phyloP scores from a whole-genome alignment of 2,113 vertebrate species.

The Cololabis saira region DNA sequence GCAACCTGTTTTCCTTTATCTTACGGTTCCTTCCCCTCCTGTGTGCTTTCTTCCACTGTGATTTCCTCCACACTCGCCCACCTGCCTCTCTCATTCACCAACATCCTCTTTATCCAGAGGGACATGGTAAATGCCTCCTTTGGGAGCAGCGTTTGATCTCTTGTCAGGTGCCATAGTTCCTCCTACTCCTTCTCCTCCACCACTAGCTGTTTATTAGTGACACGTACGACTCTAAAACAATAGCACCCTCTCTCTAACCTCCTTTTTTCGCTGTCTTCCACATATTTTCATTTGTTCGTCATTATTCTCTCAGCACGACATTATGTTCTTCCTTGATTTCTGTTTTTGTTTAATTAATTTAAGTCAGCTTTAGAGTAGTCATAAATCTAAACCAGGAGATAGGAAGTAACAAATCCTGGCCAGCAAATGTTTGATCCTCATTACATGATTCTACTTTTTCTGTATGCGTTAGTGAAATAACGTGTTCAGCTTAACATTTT shows the following conservation, averaged over 20 bases:
- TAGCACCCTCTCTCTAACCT: constrained; percentile 1
- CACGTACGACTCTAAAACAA: neutral
- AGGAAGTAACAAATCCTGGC: constrained; percentile 24
- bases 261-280: neutral
- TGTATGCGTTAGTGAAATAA: constrained; percentile 30
- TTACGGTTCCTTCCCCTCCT: constrained; percentile 4
- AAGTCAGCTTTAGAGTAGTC: neutral
- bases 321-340: neutral
- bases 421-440: constrained; percentile 28
- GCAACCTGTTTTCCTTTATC: constrained; percentile 15
- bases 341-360: constrained; percentile 7
- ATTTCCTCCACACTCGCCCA: constrained; percentile 9
- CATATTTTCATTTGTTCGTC: neutral
- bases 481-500: constrained; percentile 9
- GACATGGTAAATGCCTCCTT: constrained; percentile 42
- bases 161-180: constrained; percentile 50
- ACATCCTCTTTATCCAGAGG: constrained; percentile 22
- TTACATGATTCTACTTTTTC: constrained; percentile 31
- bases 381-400: constrained; percentile 37
- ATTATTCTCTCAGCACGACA: neutral
- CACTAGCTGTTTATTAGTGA: constrained; percentile 26
- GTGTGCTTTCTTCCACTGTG: constrained; percentile 15
- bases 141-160: constrained; percentile 52
- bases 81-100: constrained; percentile 36
- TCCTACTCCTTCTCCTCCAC: constrained; percentile 28